Conservation (phyloP, 2,113 vertebrate genomes). For the rabbit (Oryctolagus cuniculus) region mOryCun1.1 NC_091438.1:33018001-33018500, state of each 20-base stretch:
- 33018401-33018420: no score
- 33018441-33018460: no score
- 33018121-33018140: background rate
- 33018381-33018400: no score
- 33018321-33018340: background rate
- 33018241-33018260: background rate
- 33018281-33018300: conserved; percentile 34
- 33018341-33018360: no score
- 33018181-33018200: background rate
- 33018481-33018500: no score
- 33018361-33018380: no score
- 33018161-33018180: background rate
- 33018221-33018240: background rate
- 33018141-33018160: background rate
- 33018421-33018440: no score
- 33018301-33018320: conserved; percentile 23
- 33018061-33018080: background rate
- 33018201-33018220: background rate
- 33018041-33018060: no score
- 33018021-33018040: no score
- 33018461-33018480: no score
- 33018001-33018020: no score
- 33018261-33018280: background rate
- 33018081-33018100: background rate
- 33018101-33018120: background rate